A percentile compares a stretch with the other conserved stretches of the same genome.
Conservation (phyloP, 2,888 invertebrate species). For the Eristalis intricaria region DNA sequence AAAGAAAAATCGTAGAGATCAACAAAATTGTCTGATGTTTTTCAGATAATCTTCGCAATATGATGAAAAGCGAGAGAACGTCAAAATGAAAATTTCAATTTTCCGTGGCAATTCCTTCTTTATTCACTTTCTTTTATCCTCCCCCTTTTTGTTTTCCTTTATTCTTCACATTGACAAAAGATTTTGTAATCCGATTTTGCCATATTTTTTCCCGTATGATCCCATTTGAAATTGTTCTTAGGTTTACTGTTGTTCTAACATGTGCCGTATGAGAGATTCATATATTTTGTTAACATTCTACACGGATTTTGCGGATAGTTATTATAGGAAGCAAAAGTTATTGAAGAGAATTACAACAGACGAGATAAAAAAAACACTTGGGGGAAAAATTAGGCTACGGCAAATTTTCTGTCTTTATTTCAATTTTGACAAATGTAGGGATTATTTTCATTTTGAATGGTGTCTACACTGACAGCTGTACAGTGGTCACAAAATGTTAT, state of each 20-base stretch:
- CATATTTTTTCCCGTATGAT: slow-evolving; percentile 23
- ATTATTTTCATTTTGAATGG: slow-evolving; percentile 26
- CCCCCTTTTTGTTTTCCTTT: slow-evolving; percentile 38
- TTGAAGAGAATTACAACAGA: slow-evolving; percentile 58
- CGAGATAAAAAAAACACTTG: slow-evolving; percentile 56
- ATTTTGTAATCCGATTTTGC: slow-evolving; percentile 57
- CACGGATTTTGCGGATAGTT: slow-evolving; percentile 4
- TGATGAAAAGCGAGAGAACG: slow-evolving; percentile 53
- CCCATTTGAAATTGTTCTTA: not conserved
- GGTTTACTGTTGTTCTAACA: not conserved
- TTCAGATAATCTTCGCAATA: slow-evolving; percentile 63
- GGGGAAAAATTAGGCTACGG: slow-evolving; percentile 63
- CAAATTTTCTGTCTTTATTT: slow-evolving; percentile 26
- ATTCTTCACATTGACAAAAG: slow-evolving; percentile 32
- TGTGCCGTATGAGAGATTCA: not conserved
- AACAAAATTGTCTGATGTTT: slow-evolving; percentile 12
- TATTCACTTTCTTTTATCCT: slow-evolving; percentile 19
- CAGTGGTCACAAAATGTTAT: slow-evolving; percentile 11
- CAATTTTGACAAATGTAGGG: slow-evolving; percentile 53
- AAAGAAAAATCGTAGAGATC: slow-evolving; percentile 27
- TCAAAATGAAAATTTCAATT: slow-evolving; percentile 57
- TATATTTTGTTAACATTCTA: slow-evolving; percentile 4
- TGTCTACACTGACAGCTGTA: slow-evolving; percentile 20
- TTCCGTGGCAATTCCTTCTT: slow-evolving; percentile 33
- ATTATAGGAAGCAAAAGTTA: slow-evolving; percentile 39